A percentile compares a stretch with the other conserved stretches of the same genome.
Evolutionary conservation across 2,113 vertebrate genomes (phyloP).

Genomic region (Paralichthys olivaceus): DNA sequence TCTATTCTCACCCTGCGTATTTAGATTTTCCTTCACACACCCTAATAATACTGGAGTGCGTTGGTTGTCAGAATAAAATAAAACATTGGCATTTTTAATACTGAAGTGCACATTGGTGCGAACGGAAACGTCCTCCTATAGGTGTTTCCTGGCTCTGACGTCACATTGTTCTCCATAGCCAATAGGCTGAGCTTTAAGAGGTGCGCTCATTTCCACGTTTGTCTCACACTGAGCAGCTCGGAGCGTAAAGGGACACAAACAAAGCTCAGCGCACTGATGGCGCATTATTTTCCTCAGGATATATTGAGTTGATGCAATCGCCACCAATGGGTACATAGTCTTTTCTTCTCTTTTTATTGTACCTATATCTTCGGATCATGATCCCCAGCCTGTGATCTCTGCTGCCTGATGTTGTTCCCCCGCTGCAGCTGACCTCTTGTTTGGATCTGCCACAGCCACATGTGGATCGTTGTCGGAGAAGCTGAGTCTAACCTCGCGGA

Average conservation of each 20-base stretch:
- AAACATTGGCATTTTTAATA: too few species aligned
- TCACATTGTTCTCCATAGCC: conserved; percentile 31
- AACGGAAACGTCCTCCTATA: conserved; percentile 24
- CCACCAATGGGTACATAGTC: not conserved
- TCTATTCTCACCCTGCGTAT: too few species aligned
- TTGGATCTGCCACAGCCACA: conserved; percentile 30
- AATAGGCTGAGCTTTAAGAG: conserved; percentile 75
- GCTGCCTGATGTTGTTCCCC: conserved; percentile 22
- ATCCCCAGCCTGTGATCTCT: conserved; percentile 1
- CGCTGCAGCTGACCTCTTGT: not conserved
- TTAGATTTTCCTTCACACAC: too few species aligned
- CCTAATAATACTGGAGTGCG: too few species aligned
- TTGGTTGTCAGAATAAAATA: too few species aligned
- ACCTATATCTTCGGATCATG: conserved; percentile 3
- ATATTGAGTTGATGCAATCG: conserved; percentile 4
- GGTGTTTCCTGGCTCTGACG: conserved; percentile 49
- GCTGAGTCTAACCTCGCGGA: conserved; percentile 26
- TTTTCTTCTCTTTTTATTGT: not conserved
- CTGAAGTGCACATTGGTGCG: not conserved
- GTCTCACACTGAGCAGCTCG: conserved; percentile 61
- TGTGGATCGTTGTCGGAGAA: conserved; percentile 62
- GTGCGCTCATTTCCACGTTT: conserved; percentile 80
- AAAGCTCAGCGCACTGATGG: not conserved
- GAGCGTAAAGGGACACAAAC: conserved; percentile 22
- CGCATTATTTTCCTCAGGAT: conserved; percentile 31